Percentiles rank a stretch among this genome's conserved stretches.
Evolutionary conservation across 2,888 invertebrate species (phyloP).

Genomic region (Ernsta delagoae): DNA sequence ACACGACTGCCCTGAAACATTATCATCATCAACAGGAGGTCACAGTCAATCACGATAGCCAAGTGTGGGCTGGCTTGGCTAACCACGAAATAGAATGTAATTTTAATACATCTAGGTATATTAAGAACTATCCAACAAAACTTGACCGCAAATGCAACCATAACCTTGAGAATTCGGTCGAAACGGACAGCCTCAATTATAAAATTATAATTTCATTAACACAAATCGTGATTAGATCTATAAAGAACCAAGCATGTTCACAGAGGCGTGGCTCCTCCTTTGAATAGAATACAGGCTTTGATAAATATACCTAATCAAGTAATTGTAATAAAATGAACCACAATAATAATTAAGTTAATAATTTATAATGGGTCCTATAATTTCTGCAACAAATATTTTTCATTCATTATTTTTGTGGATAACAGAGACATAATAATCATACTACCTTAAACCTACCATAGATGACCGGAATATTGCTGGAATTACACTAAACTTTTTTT

Average conservation of each 20-base stretch:
- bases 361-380: background rate
- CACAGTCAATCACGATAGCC: no score
- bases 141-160: background rate
- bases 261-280: background rate
- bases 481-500: no score
- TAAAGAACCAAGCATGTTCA: background rate
- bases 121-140: background rate
- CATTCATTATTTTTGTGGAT: background rate
- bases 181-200: background rate
- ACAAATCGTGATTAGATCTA: background rate
- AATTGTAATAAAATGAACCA: background rate
- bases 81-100: no score
- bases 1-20: no score
- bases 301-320: background rate
- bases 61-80: no score
- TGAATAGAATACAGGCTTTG: background rate
- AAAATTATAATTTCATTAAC: slow-evolving; percentile 5
- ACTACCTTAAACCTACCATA: background rate
- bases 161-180: slow-evolving; percentile 1
- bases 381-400: background rate
- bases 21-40: no score
- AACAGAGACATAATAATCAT: no score
- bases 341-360: background rate
- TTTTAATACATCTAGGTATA: no score
- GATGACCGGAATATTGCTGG: background rate